Conservation (phyloP, 2,113 vertebrate genomes). For the Tiliqua scincoides region DNA sequence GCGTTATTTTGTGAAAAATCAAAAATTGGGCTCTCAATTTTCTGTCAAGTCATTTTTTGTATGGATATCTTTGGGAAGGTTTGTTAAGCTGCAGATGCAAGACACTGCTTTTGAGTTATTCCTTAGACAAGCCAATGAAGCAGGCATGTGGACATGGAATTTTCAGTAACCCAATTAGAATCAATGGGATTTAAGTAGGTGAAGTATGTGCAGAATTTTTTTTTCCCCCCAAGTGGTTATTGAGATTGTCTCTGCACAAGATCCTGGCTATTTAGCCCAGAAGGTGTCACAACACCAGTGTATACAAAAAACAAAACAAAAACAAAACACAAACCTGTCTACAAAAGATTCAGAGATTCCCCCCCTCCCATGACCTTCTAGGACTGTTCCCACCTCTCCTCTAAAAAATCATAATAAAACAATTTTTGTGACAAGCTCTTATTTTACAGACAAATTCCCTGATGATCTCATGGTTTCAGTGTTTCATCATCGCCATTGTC, state of each 20-base stretch:
- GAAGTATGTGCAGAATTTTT: not conserved
- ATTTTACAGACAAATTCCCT: too few species aligned
- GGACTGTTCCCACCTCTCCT: too few species aligned
- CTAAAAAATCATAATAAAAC: too few species aligned
- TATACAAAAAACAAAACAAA: not conserved
- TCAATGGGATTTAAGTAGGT: not conserved
- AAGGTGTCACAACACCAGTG: not conserved
- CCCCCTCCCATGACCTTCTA: too few species aligned
- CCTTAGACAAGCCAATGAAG: not conserved
- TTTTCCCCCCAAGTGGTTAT: not conserved
- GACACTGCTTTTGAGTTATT: not conserved
- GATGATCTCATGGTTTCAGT: too few species aligned
- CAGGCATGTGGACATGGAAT: not conserved
- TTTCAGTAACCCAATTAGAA: not conserved
- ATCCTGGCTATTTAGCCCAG: not conserved
- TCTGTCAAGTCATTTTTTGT: not conserved
- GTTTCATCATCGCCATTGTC: too few species aligned
- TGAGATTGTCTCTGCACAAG: not conserved
- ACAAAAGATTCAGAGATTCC: not conserved
- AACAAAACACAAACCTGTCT: too few species aligned
- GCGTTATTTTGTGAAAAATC: conserved; percentile 36
- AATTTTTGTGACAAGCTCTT: too few species aligned
- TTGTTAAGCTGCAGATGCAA: not conserved
- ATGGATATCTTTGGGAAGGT: not conserved
- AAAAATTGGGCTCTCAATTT: conserved; percentile 12